Conservation (phyloP, 2,113 vertebrate genomes). For the Equus quagga region DNA sequence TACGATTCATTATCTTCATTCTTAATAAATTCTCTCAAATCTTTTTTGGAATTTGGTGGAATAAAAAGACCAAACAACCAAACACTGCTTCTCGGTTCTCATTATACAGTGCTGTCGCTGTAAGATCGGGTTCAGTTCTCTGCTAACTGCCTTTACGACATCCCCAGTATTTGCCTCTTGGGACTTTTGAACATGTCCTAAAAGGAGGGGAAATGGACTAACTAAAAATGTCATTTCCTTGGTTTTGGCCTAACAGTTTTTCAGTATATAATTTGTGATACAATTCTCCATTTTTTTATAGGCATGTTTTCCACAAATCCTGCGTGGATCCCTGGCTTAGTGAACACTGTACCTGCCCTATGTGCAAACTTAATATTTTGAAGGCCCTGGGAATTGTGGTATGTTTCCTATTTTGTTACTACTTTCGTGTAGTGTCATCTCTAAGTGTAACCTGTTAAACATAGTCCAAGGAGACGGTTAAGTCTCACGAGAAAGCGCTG, state of each 20-base stretch:
- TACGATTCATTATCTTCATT: slow-evolving; percentile 39
- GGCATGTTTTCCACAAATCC: slow-evolving; percentile 98
- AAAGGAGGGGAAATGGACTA: not conserved
- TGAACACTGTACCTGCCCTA: slow-evolving; percentile 98
- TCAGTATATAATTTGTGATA: not conserved
- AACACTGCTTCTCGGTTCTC: not conserved
- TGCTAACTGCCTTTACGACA: not conserved
- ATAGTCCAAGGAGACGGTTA: not conserved
- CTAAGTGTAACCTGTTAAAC: not conserved
- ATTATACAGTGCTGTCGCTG: not conserved
- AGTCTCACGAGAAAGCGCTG: not conserved
- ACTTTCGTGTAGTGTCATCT: not conserved
- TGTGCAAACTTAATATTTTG: slow-evolving; percentile 99
- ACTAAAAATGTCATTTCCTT: slow-evolving; percentile 25
- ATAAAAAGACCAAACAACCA: not conserved
- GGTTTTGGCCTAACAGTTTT: not conserved
- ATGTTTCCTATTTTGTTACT: slow-evolving; percentile 75
- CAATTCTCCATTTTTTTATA: slow-evolving; percentile 81
- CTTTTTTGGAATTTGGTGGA: slow-evolving; percentile 1
- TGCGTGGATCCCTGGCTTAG: slow-evolving; percentile 99
- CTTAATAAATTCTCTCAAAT: not conserved
- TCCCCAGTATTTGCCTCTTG: not conserved
- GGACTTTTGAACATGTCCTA: not conserved
- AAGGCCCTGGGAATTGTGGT: slow-evolving; percentile 98
- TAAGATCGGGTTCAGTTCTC: not conserved